Conservation (phyloP, 1,140 invertebrate genomes). For the Caenorhabditis brenneri region DNA sequence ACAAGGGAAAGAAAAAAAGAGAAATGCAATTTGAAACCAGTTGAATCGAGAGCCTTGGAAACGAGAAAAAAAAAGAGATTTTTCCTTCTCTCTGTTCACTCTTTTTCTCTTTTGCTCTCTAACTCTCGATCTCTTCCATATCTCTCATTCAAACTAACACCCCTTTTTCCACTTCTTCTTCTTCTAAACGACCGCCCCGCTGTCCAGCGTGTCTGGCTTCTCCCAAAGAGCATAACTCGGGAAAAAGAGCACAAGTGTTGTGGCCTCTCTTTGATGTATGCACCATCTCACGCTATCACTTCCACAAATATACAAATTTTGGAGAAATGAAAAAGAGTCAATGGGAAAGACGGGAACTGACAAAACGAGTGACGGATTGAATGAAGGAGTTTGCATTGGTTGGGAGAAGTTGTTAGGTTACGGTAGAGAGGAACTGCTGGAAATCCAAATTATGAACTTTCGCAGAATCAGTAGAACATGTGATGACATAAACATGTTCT, state of each 20-base stretch:
- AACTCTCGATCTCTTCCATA: background rate
- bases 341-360: background rate
- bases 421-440: too few relatives aligned
- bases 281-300: slow-evolving; percentile 38
- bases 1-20: background rate
- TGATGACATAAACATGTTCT: too few relatives aligned
- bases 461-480: too few relatives aligned
- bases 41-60: background rate
- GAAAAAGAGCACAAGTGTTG: slow-evolving; percentile 11
- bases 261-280: slow-evolving; percentile 3
- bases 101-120: slow-evolving; percentile 18
- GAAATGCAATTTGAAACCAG: slow-evolving; percentile 33
- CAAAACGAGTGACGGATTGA: background rate
- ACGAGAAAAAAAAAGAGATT: background rate
- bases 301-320: slow-evolving; percentile 41
- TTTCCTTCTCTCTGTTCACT: background rate
- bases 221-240: slow-evolving; percentile 37
- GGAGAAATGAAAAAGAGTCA: background rate
- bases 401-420: too few relatives aligned
- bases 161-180: background rate
- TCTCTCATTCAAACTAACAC: slow-evolving; percentile 1
- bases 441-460: too few relatives aligned
- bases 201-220: slow-evolving; percentile 20
- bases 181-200: background rate
- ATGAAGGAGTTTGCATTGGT: background rate